Evolutionary conservation across 2,113 vertebrate genomes (phyloP), one percentile per base, ranked within the genome.

Genomic region (Electrona antarctica): DNA sequence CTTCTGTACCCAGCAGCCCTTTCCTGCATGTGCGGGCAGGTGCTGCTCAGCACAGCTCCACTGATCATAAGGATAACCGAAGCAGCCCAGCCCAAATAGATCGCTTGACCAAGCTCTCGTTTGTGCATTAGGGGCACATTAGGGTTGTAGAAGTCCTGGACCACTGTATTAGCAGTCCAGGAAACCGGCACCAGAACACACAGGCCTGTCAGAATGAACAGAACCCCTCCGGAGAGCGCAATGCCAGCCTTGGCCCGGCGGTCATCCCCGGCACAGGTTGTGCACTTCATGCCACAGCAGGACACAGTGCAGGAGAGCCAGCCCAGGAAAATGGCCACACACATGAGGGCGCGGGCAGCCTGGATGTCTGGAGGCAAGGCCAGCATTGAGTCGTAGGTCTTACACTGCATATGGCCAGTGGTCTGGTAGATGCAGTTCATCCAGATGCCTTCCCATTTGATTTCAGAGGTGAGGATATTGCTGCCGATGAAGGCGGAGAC

Each of bases 381-480:
- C 89, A 98, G 85, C 93, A 97, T 84, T 0, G 97, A 98, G 80
- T 98, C 96, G 0, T 98, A 98, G 2, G 95, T 92, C 85, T 99
- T 98, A 76, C 96, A 98, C 69, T 98, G 97, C 95, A 97, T 96
- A 85, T 96, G 93, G 56, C 97, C 94, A 2, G 94, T 95, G 33
- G 91, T 92, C 28, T 98, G 97, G 74, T 96, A 93, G 80, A 96
- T 80, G 69, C 97, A 99, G 83, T 91, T 95, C 96, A 97, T 97
- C 97, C 97, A 98, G 77, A 98, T 93, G 2, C 97, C 97, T 84
- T 98, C 96, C 96, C 96, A 98, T 33, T 93, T 90, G 52, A 90
- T 94, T 89, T 98, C 96, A 0, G 96, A 96, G 0, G 96, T 95
- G 8, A 98, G 88, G 59, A 98, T 95, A 87, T 97, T 98, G 90